Evolutionary conservation across 1,140 invertebrate species (phyloP), one percentile per base, ranked within the genome.

Genomic region (Drosophila ironensis): DNA sequence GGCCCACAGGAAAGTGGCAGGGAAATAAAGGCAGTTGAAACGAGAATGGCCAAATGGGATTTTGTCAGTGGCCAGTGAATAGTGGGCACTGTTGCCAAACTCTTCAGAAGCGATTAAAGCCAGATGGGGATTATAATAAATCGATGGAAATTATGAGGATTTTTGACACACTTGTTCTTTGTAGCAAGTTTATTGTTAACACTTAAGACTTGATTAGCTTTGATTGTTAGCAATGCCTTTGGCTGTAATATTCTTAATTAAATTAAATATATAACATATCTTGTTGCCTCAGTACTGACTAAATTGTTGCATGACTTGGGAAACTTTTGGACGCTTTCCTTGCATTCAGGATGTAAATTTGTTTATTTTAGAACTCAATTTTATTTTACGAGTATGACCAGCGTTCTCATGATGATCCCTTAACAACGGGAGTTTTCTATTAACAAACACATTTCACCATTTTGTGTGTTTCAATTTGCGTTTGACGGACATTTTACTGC

Each of bases 391-490:
- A n/a, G n/a, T n/a, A 60, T 41, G 12, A n/a, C 8, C 19, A 14
- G 17, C 14, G 28, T 24, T 45, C 54, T 61, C 40, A 37, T 47
- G 28, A 63, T 63, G 56, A 37, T 14, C 41, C 19, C 40, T 45
- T 38, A 47, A 48, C 56, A 28, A 19, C n/a, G 19, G 33, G 24
- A 7, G 17, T 22, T 33, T 47, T 63, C 33, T 42, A 27, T 71
- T 59, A 37, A 47, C 50, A 41, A 56, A 56, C 50, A 44, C 42
- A 30, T 46, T 51, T 48, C 27, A 17, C 11, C 25, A 25, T 61
- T 51, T 54, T 42, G 33, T 35, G 35, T 37, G 42, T 68, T 66
- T 51, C 40, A 45, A 63, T 64, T 64, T 48, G 57, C 11, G 56
- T 63, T 64, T 48, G 41, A 11, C 19, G 14, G 25, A 12, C 38